These are phyloP conservation scores for Pteropus alecto DNA, from an alignment of 2,113 vertebrate species.

Conservation along the genomic window DNA sequence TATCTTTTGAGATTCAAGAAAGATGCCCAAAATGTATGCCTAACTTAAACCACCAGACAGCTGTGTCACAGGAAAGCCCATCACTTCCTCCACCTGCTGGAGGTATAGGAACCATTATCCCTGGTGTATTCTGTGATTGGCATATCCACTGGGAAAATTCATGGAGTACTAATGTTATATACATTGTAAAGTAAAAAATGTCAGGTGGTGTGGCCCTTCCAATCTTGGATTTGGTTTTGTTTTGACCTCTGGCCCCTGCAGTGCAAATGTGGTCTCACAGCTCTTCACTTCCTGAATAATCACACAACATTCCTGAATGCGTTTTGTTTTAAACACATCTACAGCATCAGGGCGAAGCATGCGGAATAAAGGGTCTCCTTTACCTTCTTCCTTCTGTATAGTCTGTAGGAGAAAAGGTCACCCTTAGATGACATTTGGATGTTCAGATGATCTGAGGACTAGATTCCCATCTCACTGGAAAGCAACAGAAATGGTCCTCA, in stretches of 20 bases:
- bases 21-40: neutral
- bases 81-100: neutral
- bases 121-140: fast-evolving
- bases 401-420: neutral
- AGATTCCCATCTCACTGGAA: neutral
- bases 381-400: neutral
- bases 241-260: neutral
- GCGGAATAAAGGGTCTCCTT: neutral
- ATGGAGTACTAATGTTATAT: neutral
- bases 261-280: neutral
- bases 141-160: neutral
- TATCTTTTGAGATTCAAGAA: neutral
- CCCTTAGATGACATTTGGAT: neutral
- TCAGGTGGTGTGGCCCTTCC: neutral
- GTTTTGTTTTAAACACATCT: neutral
- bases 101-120: neutral
- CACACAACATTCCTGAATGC: neutral
- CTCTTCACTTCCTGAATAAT: neutral
- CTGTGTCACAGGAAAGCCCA: neutral
- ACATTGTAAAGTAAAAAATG: neutral
- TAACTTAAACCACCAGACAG: neutral
- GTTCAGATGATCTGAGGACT: neutral
- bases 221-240: neutral
- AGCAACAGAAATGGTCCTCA: neutral
- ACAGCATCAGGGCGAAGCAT: neutral